Evolutionary conservation across 2,797 vertebrate genomes (phyloP), one percentile per base, ranked within the genome.

Genomic region (Varecia variegata): DNA sequence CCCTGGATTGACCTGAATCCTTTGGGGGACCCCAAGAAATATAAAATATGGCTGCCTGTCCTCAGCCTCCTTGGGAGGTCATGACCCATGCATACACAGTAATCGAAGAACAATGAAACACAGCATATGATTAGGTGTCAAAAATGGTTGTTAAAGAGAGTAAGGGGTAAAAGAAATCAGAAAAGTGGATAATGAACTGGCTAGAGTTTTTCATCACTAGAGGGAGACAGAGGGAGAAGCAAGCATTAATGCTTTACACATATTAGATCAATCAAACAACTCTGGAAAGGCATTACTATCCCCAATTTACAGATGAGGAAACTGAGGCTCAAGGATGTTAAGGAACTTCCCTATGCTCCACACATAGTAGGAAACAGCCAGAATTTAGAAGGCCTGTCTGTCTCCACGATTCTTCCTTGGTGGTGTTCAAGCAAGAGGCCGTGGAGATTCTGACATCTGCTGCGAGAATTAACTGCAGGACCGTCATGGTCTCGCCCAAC

Each of bases 11-110:
- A 91, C 93, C 89, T 83, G 86, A 96, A 82, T 96, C 79, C 85
- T 98, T 82, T 87, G 52, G 32, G 70, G 90, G 68, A 81, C 92
- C 85, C 67, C 67, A 80, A 87, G 83, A 96, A 95, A 80, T 90
- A 93, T 94, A 95, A 96, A 96, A 93, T 96, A 94, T n/a, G 85
- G 60, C 47, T 87, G 54, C 67, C 65, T 95, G 83, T 94, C 86
- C n/a, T 86, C 77, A 47, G 89, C 23, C 74, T 96, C 27, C 30
- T 90, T 85, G 56, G 62, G 56, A 95, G 65, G 74, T 83, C 77
- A 80, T 45, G 65, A 91, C 68, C 93, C 23, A 81, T 40, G 58
- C 79, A 71, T 86, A 76, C 79, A 93, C 89, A 94, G 77, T 73
- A 96, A 95, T 74, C 95, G 85, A 93, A 74, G 40, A 76, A 95